Conservation (phyloP, 2,113 vertebrate genomes). For the Nesogale talazaci region DNA sequence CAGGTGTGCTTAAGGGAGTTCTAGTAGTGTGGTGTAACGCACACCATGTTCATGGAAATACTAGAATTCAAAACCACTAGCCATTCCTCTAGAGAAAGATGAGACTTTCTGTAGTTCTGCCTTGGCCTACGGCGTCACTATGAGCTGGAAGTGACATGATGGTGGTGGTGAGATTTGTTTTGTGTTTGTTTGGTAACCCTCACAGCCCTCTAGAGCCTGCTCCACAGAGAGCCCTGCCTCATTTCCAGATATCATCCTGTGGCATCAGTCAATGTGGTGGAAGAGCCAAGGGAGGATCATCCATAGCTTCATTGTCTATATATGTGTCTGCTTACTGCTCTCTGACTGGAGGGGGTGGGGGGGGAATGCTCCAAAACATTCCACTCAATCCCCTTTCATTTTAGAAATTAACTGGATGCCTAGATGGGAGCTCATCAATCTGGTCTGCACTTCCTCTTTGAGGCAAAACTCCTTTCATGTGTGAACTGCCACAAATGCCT, state of each 20-base stretch:
- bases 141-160: no score
- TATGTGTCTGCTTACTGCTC: not conserved
- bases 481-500: not conserved
- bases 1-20: no score
- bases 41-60: no score
- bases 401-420: slow-evolving; percentile 41
- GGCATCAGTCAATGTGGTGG: not conserved
- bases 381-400: slow-evolving; percentile 1
- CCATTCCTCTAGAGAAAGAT: no score
- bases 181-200: not conserved
- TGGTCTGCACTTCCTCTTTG: slow-evolving; percentile 12
- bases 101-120: no score
- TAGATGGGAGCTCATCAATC: not conserved
- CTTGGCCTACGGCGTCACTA: no score
- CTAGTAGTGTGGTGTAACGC: no score
- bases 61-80: no score
- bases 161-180: no score
- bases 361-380: not conserved
- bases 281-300: not conserved
- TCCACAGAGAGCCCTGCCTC: not conserved
- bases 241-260: not conserved
- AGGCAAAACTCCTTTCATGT: slow-evolving; percentile 54
- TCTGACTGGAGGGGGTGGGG: no score
- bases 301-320: not conserved
- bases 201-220: not conserved